Percentiles rank a stretch among this genome's conserved stretches.
Conservation (phyloP, 2,888 invertebrate species). For the Orchesella flavescens region DNA sequence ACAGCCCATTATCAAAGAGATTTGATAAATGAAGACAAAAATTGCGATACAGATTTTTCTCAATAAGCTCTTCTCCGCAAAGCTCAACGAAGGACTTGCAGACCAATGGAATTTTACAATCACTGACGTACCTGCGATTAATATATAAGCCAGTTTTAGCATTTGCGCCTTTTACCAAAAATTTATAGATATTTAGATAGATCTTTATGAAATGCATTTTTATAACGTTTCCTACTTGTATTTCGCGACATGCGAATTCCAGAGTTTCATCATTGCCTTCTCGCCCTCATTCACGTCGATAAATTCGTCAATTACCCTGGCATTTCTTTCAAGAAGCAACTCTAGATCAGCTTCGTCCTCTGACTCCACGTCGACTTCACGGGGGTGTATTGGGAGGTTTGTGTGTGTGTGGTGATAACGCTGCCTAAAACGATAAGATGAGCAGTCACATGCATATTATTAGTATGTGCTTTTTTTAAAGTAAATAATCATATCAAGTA, state of each 20-base stretch:
- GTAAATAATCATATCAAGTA: constrained; percentile 7
- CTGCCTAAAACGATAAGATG: constrained; percentile 77
- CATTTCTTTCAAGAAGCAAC: constrained; percentile 93
- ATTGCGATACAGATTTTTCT: constrained; percentile 92
- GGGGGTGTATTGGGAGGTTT: constrained; percentile 93
- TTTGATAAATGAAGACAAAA: constrained; percentile 95
- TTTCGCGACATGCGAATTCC: constrained; percentile 98
- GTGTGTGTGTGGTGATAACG: constrained; percentile 97
- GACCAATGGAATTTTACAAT: constrained; percentile 93
- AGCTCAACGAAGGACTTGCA: constrained; percentile 92
- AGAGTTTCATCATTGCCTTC: constrained; percentile 98
- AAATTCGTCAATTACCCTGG: constrained; percentile 99
- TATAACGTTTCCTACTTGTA: constrained; percentile 80
- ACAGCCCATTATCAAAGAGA: constrained; percentile 92
- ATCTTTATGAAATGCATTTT: constrained; percentile 1
- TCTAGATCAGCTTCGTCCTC: constrained; percentile 95
- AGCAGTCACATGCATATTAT: neutral
- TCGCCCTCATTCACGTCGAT: constrained; percentile 99
- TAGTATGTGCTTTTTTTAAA: no score
- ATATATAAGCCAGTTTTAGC: no score
- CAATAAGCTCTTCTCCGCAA: constrained; percentile 86
- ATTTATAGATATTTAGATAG: neutral
- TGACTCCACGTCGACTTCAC: constrained; percentile 94
- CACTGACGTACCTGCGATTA: constrained; percentile 84
- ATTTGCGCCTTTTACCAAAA: constrained; percentile 15